Evolutionary conservation across 1,140 invertebrate species (phyloP).

Genomic region (Laupala kohalensis): DNA sequence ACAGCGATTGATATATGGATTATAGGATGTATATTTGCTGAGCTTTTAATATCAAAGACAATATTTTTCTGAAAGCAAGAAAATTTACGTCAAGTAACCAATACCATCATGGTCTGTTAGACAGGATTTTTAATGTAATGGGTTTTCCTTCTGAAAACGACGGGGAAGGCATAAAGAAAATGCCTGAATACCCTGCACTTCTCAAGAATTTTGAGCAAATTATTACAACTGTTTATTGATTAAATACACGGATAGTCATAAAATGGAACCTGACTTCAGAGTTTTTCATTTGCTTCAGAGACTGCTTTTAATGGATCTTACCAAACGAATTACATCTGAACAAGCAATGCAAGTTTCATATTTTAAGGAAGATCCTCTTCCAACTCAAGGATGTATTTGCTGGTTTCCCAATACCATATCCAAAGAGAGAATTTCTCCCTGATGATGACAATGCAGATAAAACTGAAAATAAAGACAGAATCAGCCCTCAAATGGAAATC

Average conservation of each 20-base stretch:
- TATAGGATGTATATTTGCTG: slow-evolving; percentile 99
- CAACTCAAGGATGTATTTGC: slow-evolving; percentile 84
- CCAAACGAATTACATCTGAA: slow-evolving; percentile 93
- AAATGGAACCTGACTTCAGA: slow-evolving; percentile 93
- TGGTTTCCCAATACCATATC: slow-evolving; percentile 93
- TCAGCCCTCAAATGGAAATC: slow-evolving; percentile 41
- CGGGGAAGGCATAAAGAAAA: slow-evolving; percentile 99
- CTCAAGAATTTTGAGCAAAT: slow-evolving; percentile 96
- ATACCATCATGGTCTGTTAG: slow-evolving; percentile 98
- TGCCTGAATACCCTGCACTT: slow-evolving; percentile 96
- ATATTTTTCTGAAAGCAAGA: slow-evolving; percentile 99
- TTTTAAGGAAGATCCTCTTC: slow-evolving; percentile 89
- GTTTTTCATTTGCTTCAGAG: slow-evolving; percentile 91
- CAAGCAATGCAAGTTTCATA: slow-evolving; percentile 97
- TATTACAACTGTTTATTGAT: slow-evolving; percentile 90
- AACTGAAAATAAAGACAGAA: slow-evolving; percentile 63
- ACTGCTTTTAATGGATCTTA: slow-evolving; percentile 95
- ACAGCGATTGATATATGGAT: slow-evolving; percentile 99
- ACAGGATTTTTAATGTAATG: slow-evolving; percentile 99
- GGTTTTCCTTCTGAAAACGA: slow-evolving; percentile 97
- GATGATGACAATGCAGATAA: slow-evolving; percentile 96
- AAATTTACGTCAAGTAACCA: slow-evolving; percentile 99
- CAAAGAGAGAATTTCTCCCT: slow-evolving; percentile 93
- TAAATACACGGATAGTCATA: slow-evolving; percentile 98
- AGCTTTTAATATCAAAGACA: slow-evolving; percentile 91